Base-by-base conservation (phyloP, 92 coral and sea anemone genomes). In the Siderastrea radians region DNA sequence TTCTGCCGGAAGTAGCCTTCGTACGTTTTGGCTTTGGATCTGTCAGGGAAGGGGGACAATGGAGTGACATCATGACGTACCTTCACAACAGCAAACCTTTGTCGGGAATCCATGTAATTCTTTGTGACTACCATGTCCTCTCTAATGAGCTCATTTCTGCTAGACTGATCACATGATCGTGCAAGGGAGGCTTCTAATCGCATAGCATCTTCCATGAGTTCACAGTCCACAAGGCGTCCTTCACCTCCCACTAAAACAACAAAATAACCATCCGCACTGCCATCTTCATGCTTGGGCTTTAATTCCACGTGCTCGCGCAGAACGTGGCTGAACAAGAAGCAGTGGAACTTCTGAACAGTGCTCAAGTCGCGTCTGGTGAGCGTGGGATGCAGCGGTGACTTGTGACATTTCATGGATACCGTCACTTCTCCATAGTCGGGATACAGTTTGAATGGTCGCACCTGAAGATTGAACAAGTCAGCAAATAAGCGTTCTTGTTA, bases 21-120 rank as follows among this genome's bases (percentile, higher is more conserved):
- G 65, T 69, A 97, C 8, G 96, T 97, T 63, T 75, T 65, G 17
- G 96, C 96, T 66, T 90, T 91, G 58, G 87, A 84, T 64, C 11
- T 91, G 26, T 95, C 97, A 0, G 99, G 99, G 61, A 97, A 97
- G 3, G 79, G 67, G 13, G 98, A 93, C 78, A 45, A 3, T 0
- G 98, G 98, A 44, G 53, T 83, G 47, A 79, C 65, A 47, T 94
- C 82, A 8, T 44, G 62, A 65, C 98, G 75, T 4, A 90, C 86
- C 5, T 80, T 69, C 38, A 74, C 71, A 64, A 98, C 96, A 7
- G 92, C 86, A 59, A 83, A 75, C 80, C 62, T 84, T 80, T 68
- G 86, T 81, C 60, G 38, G 63, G 46, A 61, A 51, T 70, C 85
- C 81, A 0, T 49, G 19, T 76, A 64, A 53, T 77, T 74, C 54